These are phyloP conservation scores for Brachyptera putata DNA, from an alignment of 2,888 invertebrate species.

Conservation along the genomic window DNA sequence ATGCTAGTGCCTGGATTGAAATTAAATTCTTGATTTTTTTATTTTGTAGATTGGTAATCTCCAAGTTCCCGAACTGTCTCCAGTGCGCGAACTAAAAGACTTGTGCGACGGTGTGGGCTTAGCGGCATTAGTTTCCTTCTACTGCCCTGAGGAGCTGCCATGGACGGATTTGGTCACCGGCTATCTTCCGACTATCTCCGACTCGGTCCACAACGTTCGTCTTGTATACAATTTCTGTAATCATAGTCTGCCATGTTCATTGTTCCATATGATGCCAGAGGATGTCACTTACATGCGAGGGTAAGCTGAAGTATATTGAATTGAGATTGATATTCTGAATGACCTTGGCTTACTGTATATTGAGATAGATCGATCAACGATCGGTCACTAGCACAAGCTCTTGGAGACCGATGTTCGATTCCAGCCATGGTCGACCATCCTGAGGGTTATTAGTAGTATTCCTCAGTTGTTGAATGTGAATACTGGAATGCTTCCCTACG, in stretches of 20 bases:
- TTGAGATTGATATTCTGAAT: background rate
- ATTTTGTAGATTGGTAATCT: too few relatives aligned
- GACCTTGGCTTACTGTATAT: too few relatives aligned
- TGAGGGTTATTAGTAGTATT: too few relatives aligned
- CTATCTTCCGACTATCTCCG: slow-evolving; percentile 72
- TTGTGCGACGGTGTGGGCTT: slow-evolving; percentile 87
- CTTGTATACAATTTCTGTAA: slow-evolving; percentile 84
- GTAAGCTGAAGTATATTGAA: slow-evolving; percentile 51
- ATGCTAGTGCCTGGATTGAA: too few relatives aligned
- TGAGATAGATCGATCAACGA: too few relatives aligned
- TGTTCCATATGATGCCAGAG: slow-evolving; percentile 93
- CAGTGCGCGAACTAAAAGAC: slow-evolving; percentile 53
- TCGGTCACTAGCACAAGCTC: too few relatives aligned
- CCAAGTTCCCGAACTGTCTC: too few relatives aligned
- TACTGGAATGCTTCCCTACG: too few relatives aligned
- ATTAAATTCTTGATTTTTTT: too few relatives aligned
- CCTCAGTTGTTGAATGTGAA: too few relatives aligned
- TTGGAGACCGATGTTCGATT: too few relatives aligned
- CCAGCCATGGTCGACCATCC: too few relatives aligned
- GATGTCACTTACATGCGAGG: slow-evolving; percentile 92
- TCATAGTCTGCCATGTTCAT: slow-evolving; percentile 76
- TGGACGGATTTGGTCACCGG: slow-evolving; percentile 62
- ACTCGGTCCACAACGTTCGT: slow-evolving; percentile 87
- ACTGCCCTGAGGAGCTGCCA: slow-evolving; percentile 76
- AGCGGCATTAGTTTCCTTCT: slow-evolving; percentile 83